Evolutionary conservation across 2,797 vertebrate genomes (phyloP).

Genomic region (Momotus momota): DNA sequence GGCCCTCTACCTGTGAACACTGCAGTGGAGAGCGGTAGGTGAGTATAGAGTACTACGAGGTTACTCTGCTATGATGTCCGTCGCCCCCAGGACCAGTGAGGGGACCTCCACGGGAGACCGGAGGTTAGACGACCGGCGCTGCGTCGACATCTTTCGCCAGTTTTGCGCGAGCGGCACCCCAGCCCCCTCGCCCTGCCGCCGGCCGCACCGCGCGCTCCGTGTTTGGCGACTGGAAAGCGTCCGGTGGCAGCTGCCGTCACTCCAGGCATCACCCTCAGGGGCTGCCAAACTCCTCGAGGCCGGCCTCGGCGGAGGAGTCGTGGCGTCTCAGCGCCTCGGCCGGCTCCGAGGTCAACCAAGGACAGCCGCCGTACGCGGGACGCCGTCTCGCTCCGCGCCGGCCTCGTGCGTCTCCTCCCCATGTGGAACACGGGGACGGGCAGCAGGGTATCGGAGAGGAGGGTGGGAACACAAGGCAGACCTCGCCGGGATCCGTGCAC

Average conservation of each 20-base stretch:
- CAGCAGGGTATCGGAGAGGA: background rate
- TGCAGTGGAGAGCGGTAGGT: background rate
- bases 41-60: background rate
- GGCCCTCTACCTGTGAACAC: background rate
- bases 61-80: background rate
- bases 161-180: background rate
- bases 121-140: background rate
- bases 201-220: background rate
- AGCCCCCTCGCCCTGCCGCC: background rate
- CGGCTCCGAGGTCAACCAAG: slow-evolving; percentile 47
- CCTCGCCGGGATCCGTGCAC: background rate
- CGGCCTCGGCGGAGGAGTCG: background rate
- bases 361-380: background rate
- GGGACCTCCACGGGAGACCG: background rate
- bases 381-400: background rate
- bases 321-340: background rate
- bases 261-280: background rate
- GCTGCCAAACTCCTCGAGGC: background rate
- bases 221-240: background rate
- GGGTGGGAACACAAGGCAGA: background rate
- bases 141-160: fast-evolving
- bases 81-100: background rate
- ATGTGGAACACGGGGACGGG: background rate
- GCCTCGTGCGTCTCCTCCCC: background rate
- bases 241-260: too few relatives aligned